Conservation (phyloP, 2,888 invertebrate species). For the Netelia inedita region DNA sequence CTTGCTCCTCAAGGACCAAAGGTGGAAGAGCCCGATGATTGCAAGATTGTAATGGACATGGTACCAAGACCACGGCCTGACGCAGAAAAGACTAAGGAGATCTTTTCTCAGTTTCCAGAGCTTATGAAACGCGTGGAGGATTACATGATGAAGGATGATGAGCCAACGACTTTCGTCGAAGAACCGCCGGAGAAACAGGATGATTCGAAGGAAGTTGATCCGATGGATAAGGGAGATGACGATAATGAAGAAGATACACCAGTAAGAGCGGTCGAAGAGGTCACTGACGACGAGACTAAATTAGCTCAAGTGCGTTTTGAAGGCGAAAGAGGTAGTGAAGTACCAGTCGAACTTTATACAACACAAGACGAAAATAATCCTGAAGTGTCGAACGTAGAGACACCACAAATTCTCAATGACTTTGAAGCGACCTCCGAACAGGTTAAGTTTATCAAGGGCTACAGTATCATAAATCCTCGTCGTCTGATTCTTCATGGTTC, state of each 20-base stretch:
- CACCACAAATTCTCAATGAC: not conserved
- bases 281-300: slow-evolving; percentile 50
- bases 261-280: not conserved
- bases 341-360: not conserved
- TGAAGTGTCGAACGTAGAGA: slow-evolving; percentile 10
- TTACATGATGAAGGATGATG: slow-evolving; percentile 75
- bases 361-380: not conserved
- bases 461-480: slow-evolving; percentile 75
- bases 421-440: slow-evolving; percentile 5
- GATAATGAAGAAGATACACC: slow-evolving; percentile 5
- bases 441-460: slow-evolving; percentile 71
- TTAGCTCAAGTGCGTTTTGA: slow-evolving; percentile 62
- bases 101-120: slow-evolving; percentile 77
- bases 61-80: slow-evolving; percentile 73
- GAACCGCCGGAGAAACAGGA: slow-evolving; percentile 6
- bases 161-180: slow-evolving; percentile 72
- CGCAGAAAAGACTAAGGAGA: slow-evolving; percentile 65
- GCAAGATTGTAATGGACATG: slow-evolving; percentile 71
- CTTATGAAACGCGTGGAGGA: slow-evolving; percentile 75
- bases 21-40: slow-evolving; percentile 49
- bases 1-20: slow-evolving; percentile 45
- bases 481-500: slow-evolving; percentile 78
- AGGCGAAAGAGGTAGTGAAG: slow-evolving; percentile 11
- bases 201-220: slow-evolving; percentile 8
- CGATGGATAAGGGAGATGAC: slow-evolving; percentile 10